A percentile compares a stretch with the other conserved stretches of the same genome.
These are phyloP conservation scores for Romanogobio albipinnatus DNA, from an alignment of 2,113 vertebrate species.

Conservation along the genomic window DNA sequence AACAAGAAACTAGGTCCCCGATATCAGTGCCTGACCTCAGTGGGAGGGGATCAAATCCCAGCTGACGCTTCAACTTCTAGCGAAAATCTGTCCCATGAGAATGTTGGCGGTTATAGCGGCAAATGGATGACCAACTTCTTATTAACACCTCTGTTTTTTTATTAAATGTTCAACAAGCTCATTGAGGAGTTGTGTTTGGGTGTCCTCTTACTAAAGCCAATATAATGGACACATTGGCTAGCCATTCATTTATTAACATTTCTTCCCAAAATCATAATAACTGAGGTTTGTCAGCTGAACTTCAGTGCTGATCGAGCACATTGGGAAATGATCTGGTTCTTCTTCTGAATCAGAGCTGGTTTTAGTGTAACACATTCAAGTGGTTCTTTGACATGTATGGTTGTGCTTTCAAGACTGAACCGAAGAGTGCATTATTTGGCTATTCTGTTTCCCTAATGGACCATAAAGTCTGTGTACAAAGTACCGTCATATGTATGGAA, in stretches of 20 bases:
- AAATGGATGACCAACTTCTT: background rate
- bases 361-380: too few relatives aligned
- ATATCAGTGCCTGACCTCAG: background rate
- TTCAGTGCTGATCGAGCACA: background rate
- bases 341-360: background rate
- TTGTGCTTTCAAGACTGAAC: too few relatives aligned
- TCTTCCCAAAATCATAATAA: background rate
- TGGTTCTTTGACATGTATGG: too few relatives aligned
- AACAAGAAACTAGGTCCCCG: background rate
- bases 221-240: background rate
- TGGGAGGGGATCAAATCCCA: background rate
- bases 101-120: background rate
- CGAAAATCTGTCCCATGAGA: background rate
- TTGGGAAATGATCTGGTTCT: background rate
- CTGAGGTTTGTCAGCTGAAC: background rate
- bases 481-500: too few relatives aligned
- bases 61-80: background rate
- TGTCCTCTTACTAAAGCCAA: background rate
- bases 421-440: too few relatives aligned
- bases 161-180: constrained; percentile 10
- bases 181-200: background rate
- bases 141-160: constrained; percentile 4
- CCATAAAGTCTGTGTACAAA: too few relatives aligned
- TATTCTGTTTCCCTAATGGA: too few relatives aligned
- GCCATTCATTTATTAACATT: background rate